A percentile compares a stretch with the other conserved stretches of the same genome.
phyloP scores from a whole-genome alignment of 1,140 invertebrate species.

The Macrotrachela quadricornifera region DNA sequence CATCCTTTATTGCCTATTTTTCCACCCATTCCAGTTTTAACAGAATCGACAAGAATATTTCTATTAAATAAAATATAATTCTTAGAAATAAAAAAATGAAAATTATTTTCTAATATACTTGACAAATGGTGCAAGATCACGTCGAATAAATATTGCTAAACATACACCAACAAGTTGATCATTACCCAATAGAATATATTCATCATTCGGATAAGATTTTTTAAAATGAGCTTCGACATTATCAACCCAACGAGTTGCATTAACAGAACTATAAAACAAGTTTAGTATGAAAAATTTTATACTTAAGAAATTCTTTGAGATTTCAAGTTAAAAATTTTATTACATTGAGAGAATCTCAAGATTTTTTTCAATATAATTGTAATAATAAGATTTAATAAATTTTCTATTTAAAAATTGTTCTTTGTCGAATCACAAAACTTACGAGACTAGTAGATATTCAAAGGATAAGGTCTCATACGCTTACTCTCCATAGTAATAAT shows the following conservation, averaged over 20 bases:
- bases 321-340: no score
- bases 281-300: no score
- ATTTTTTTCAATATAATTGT: no score
- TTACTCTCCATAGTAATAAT: no score
- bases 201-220: background rate
- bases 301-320: no score
- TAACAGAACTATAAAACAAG: background rate
- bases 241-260: background rate
- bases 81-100: background rate
- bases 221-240: slow-evolving; percentile 4
- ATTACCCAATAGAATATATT: slow-evolving; percentile 75
- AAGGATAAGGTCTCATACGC: no score
- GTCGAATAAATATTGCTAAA: slow-evolving; percentile 65
- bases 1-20: slow-evolving; percentile 78
- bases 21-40: slow-evolving; percentile 90
- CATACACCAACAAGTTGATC: slow-evolving; percentile 94
- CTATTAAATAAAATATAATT: slow-evolving; percentile 10
- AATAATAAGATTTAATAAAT: no score
- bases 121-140: slow-evolving; percentile 60
- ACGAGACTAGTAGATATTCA: no score
- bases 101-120: slow-evolving; percentile 25
- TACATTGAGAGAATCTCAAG: no score
- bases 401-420: no score
- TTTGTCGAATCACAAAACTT: no score
- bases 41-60: slow-evolving; percentile 75